These are phyloP conservation scores for Corvus moneduloides DNA, from an alignment of 2,113 vertebrate species.

Conservation along the genomic window DNA sequence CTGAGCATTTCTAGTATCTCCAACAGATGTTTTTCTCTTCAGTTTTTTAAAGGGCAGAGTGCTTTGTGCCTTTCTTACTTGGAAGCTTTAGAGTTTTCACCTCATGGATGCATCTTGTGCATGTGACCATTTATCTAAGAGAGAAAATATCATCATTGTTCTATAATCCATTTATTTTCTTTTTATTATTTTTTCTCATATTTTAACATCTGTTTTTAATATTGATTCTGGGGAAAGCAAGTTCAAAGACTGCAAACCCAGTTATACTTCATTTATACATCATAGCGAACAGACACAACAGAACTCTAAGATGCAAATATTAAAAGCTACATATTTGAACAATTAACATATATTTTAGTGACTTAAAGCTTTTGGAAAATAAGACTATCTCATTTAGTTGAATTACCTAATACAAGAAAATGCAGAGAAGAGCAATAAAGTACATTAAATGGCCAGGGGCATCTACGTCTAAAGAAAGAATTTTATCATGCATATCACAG, in stretches of 20 bases:
- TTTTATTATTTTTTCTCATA: background rate
- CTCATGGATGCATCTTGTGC: background rate
- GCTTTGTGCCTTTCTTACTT: background rate
- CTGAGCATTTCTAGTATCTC: background rate
- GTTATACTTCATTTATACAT: background rate
- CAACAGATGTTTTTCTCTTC: background rate
- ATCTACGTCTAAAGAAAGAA: background rate
- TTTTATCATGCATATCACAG: background rate
- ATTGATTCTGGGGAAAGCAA: background rate
- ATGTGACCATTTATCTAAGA: background rate
- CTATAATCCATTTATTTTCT: background rate
- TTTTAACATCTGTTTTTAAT: background rate
- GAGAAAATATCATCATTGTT: background rate
- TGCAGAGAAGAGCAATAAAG: background rate
- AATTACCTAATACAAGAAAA: background rate
- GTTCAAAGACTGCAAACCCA: background rate
- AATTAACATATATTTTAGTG: background rate
- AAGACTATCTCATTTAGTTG: background rate
- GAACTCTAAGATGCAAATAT: background rate
- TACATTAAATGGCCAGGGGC: background rate
- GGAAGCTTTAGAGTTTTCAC: background rate
- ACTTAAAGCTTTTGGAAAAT: background rate
- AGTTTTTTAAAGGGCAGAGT: background rate
- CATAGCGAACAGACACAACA: background rate
- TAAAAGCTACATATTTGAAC: background rate